Evolutionary conservation across 2,797 vertebrate species (phyloP).

Genomic region (Etheostoma nigrum): DNA sequence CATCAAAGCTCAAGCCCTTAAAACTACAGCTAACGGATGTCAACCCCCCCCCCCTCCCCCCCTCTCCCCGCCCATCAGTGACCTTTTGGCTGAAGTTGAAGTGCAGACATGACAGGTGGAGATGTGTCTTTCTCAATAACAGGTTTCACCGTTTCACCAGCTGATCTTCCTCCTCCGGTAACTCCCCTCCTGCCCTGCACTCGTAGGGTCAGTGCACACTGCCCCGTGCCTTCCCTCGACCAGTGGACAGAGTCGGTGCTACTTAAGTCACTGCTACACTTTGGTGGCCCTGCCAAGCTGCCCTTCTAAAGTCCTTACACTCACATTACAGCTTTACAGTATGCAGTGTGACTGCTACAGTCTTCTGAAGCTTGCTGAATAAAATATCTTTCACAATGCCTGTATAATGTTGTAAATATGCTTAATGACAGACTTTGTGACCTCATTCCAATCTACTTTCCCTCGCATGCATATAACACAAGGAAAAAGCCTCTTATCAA

Average conservation of each 20-base stretch:
- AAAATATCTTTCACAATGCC: too few relatives aligned
- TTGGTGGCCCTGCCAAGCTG: background rate
- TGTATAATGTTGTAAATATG: too few relatives aligned
- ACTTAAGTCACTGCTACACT: conserved; percentile 16
- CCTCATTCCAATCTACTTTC: too few relatives aligned
- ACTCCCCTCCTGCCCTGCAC: conserved; percentile 44
- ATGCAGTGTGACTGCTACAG: too few relatives aligned
- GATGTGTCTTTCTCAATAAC: conserved; percentile 60
- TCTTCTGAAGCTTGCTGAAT: too few relatives aligned
- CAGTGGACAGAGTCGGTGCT: conserved; percentile 20
- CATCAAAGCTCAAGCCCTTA: conserved; percentile 9
- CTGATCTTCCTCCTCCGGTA: conserved; percentile 49
- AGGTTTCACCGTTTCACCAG: conserved; percentile 49
- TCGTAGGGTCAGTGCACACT: conserved; percentile 55
- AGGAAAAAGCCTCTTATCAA: too few relatives aligned
- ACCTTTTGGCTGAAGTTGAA: conserved; percentile 55
- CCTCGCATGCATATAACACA: too few relatives aligned
- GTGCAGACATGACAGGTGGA: conserved; percentile 58
- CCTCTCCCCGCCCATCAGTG: conserved; percentile 43
- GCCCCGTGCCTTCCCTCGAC: conserved; percentile 18
- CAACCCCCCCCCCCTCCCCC: conserved; percentile 13
- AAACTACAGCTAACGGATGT: conserved; percentile 17
- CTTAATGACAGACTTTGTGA: too few relatives aligned
- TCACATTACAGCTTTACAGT: background rate
- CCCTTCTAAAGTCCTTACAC: conserved; percentile 47